A percentile compares a stretch with the other conserved stretches of the same genome.
These are phyloP conservation scores for Gymnothorax reevesii DNA, from an alignment of 2,797 vertebrate genomes.

Conservation along the genomic window DNA sequence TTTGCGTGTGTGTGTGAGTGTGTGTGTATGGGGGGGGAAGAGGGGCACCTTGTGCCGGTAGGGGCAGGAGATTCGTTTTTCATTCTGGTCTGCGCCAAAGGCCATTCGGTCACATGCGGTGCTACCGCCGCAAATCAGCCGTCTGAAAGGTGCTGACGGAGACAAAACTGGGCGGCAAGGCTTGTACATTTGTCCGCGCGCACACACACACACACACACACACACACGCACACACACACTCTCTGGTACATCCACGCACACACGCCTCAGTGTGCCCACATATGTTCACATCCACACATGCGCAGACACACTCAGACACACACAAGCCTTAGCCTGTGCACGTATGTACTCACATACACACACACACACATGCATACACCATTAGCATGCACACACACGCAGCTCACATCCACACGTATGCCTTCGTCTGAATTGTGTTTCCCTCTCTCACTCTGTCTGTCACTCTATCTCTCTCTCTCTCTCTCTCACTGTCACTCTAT, in stretches of 20 bases:
- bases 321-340: too few relatives aligned
- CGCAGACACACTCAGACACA: neutral
- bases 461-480: neutral
- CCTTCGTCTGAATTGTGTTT: neutral
- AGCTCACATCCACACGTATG: neutral
- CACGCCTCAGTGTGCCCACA: neutral
- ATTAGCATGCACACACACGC: neutral
- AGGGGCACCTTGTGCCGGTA: neutral
- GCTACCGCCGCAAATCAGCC: slow-evolving; percentile 51
- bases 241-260: slow-evolving; percentile 7
- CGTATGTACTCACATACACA: too few relatives aligned
- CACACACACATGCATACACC: neutral
- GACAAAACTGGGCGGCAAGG: slow-evolving; percentile 24
- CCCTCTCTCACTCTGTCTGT: neutral
- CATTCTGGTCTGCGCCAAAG: slow-evolving; percentile 54
- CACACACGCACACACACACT: slow-evolving; percentile 17
- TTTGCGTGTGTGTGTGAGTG: too few relatives aligned
- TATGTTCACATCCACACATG: slow-evolving; percentile 1
- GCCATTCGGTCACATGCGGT: slow-evolving; percentile 57
- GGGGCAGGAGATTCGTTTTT: slow-evolving; percentile 46
- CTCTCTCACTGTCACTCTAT: too few relatives aligned
- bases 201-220: slow-evolving; percentile 12
- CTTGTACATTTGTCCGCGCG: neutral
- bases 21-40: too few relatives aligned
- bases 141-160: slow-evolving; percentile 53